Evolutionary conservation across 1,140 invertebrate species (phyloP), one percentile per base, ranked within the genome.

Genomic region (Chelonus insularis): DNA sequence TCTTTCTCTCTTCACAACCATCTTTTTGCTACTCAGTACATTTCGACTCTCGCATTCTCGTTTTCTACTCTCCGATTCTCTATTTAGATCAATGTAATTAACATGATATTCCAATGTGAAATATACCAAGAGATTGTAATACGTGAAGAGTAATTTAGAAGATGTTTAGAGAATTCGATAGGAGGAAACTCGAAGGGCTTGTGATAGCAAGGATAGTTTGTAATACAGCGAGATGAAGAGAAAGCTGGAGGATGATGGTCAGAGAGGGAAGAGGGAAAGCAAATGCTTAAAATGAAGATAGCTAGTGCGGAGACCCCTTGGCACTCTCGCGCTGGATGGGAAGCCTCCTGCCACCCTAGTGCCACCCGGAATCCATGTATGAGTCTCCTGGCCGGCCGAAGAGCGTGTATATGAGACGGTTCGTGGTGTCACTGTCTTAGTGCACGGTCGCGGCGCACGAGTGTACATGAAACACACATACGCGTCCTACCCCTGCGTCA

Each of bases 141-240:
- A n/a, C n/a, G n/a, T n/a, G n/a, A 29, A 29, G 7, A 29, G 25
- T 29, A 29, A 29, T 29, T 29, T 29, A 81, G 78, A 82, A 79
- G 82, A 82, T 79, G 79, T 78, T 79, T 79, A 79, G 82, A 78
- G 79, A 71, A 29, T 29, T 29, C 25, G 68, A 76, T 74, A 75
- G 75, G 57, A 12, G 54, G 58, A 41, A 43, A 47, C 62, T 52
- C 20, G 63, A 36, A 58, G 16, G 74, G 72, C 75, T 76, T 79
- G 81, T 82, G 80, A 79, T 80, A 82, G 79, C 80, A 79, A 77
- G 77, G 81, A 76, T 80, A 76, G 82, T 81, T 80, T 79, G 77
- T 78, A 78, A 78, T 79, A 78, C 76, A 48, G 54, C 37, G 62
- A 59, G 43, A 56, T 60, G 58, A 55, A 25, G 54, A 57, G 66